Conservation (phyloP, 2,797 vertebrate genomes). For the Falco naumanni region DNA sequence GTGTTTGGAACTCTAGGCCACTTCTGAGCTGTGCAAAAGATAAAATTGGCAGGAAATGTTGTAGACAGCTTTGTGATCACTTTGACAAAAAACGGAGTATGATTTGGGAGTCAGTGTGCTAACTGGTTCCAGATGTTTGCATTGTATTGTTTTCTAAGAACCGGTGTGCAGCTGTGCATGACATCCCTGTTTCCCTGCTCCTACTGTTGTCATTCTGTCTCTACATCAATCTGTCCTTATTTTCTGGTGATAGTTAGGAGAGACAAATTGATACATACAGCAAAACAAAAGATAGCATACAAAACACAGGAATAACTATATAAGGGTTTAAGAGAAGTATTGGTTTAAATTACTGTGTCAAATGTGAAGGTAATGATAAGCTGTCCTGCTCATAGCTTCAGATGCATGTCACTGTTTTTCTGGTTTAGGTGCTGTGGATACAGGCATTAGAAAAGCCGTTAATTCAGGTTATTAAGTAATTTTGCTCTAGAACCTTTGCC, state of each 20-base stretch:
- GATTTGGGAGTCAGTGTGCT: not conserved
- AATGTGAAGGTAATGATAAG: not conserved
- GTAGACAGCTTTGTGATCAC: not conserved
- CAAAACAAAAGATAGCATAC: not conserved
- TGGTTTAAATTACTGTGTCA: not conserved
- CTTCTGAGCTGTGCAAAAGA: not conserved
- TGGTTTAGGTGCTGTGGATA: not conserved
- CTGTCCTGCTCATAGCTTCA: not conserved
- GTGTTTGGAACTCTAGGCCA: not conserved
- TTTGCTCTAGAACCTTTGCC: not conserved
- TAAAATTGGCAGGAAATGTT: not conserved
- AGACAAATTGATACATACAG: not conserved
- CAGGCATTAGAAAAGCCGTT: not conserved
- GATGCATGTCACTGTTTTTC: not conserved
- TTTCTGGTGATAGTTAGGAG: not conserved
- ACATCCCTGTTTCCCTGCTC: not conserved
- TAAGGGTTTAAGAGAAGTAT: not conserved
- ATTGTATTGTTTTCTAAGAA: not conserved
- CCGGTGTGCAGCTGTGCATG: not conserved
- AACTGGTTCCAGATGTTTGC: not conserved
- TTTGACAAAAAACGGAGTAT: not conserved
- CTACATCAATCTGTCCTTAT: not conserved
- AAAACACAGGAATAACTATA: not conserved
- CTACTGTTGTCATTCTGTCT: not conserved
- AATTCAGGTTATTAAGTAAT: not conserved